phyloP scores from a whole-genome alignment of 64 coral and sea anemone genomes.

The Actinia equina region DNA sequence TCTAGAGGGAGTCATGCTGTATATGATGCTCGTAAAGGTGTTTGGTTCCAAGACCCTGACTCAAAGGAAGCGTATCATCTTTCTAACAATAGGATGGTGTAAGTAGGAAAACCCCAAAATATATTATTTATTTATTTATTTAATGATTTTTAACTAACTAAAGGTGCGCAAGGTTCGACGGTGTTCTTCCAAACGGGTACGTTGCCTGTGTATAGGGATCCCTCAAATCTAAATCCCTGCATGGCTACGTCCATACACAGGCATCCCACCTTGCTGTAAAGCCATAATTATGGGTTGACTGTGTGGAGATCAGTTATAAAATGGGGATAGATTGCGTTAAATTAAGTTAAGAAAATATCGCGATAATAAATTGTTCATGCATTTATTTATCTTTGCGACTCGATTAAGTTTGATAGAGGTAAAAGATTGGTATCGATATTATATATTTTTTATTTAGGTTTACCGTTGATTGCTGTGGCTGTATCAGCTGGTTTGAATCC shows the following conservation, averaged over 20 bases:
- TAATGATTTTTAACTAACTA: not conserved
- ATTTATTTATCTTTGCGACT: not conserved
- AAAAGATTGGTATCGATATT: not conserved
- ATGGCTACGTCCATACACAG: no score
- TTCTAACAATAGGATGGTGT: slow-evolving; percentile 44
- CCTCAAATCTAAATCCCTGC: no score
- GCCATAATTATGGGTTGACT: not conserved
- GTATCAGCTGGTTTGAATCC: slow-evolving; percentile 43
- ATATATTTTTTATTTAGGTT: slow-evolving; percentile 15
- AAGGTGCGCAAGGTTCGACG: not conserved
- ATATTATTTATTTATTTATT: not conserved
- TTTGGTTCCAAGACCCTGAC: slow-evolving; percentile 43
- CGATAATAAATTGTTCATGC: not conserved
- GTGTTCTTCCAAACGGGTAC: not conserved
- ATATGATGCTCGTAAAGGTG: slow-evolving; percentile 51
- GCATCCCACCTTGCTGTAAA: no score
- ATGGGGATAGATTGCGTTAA: no score
- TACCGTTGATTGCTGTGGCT: slow-evolving; percentile 42
- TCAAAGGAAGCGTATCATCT: slow-evolving; percentile 27
- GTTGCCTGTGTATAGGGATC: no score
- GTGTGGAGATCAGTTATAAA: not conserved
- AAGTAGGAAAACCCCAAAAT: not conserved
- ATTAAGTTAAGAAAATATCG: no score
- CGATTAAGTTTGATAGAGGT: no score
- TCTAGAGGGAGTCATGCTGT: slow-evolving; percentile 46